Evolutionary conservation across 1,140 invertebrate genomes (phyloP).

Genomic region (Drosophila jambulina): DNA sequence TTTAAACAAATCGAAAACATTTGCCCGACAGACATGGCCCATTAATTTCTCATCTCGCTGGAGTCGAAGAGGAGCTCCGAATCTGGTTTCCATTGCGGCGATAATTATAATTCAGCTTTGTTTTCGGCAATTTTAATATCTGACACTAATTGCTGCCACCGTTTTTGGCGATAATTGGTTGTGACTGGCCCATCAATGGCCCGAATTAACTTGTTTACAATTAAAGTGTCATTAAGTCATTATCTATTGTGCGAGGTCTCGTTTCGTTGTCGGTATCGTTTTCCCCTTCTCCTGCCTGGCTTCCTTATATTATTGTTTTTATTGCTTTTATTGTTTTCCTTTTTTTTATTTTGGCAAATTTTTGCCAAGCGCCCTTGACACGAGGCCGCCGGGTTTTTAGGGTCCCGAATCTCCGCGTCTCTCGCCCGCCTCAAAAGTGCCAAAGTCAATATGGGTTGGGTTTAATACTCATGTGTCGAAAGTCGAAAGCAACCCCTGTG

Average conservation of each 20-base stretch:
- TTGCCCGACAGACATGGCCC: constrained; percentile 64
- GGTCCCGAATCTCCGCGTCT: constrained; percentile 31
- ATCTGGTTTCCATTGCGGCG: constrained; percentile 42
- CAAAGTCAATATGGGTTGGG: constrained; percentile 58
- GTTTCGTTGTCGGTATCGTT: constrained; percentile 18
- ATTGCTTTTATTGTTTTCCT: constrained; percentile 24
- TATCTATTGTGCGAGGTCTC: constrained; percentile 72
- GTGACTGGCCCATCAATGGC: constrained; percentile 71
- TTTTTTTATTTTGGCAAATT: constrained; percentile 55
- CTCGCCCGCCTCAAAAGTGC: constrained; percentile 66
- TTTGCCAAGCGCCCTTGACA: constrained; percentile 74
- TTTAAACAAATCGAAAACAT: constrained; percentile 77
- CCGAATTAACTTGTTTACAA: constrained; percentile 82
- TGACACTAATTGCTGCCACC: constrained; percentile 79
- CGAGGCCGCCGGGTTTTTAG: constrained; percentile 21
- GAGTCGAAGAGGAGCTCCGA: constrained; percentile 11
- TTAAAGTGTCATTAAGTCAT: constrained; percentile 81
- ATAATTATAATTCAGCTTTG: constrained; percentile 67
- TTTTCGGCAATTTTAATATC: constrained; percentile 61
- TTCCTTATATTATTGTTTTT: constrained; percentile 16
- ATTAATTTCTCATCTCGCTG: constrained; percentile 61
- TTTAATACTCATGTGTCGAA: constrained; percentile 47
- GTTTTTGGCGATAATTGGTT: constrained; percentile 74
- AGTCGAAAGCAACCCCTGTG: constrained; percentile 70
- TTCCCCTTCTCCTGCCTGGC: not conserved